phyloP scores from a whole-genome alignment of 2,888 invertebrate species.

The Ectemnius continuus region DNA sequence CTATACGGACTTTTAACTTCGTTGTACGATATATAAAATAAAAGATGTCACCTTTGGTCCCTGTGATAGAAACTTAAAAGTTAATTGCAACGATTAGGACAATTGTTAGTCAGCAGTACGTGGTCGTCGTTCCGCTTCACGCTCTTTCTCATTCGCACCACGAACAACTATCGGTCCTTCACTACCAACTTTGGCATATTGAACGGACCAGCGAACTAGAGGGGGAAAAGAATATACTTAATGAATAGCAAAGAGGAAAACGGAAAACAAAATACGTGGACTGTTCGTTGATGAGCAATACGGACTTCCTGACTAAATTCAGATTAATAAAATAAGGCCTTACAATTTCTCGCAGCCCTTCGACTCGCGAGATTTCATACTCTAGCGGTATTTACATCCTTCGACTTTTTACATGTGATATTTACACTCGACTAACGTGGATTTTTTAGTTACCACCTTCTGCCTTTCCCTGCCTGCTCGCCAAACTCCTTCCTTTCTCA shows the following conservation, averaged over 20 bases:
- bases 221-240: conserved; percentile 38
- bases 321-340: conserved; percentile 27
- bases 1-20: conserved; percentile 48
- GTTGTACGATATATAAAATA: conserved; percentile 67
- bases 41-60: conserved; percentile 74
- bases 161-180: conserved; percentile 39
- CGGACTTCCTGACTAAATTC: conserved; percentile 28
- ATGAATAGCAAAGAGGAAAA: conserved; percentile 19
- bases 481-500: too few species aligned
- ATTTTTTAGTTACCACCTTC: too few species aligned
- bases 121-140: too few species aligned
- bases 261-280: conserved; percentile 20
- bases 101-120: conserved; percentile 53
- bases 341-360: not conserved
- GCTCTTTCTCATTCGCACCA: conserved; percentile 40
- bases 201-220: conserved; percentile 31
- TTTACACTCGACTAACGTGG: conserved; percentile 43
- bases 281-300: conserved; percentile 49
- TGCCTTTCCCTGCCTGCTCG: too few species aligned
- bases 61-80: conserved; percentile 72
- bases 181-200: conserved; percentile 18
- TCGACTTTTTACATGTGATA: conserved; percentile 48
- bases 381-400: conserved; percentile 45
- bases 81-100: conserved; percentile 68
- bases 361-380: conserved; percentile 18